Evolutionary conservation across 2,888 invertebrate species (phyloP).

Genomic region (Lasioglossum oenotherae): DNA sequence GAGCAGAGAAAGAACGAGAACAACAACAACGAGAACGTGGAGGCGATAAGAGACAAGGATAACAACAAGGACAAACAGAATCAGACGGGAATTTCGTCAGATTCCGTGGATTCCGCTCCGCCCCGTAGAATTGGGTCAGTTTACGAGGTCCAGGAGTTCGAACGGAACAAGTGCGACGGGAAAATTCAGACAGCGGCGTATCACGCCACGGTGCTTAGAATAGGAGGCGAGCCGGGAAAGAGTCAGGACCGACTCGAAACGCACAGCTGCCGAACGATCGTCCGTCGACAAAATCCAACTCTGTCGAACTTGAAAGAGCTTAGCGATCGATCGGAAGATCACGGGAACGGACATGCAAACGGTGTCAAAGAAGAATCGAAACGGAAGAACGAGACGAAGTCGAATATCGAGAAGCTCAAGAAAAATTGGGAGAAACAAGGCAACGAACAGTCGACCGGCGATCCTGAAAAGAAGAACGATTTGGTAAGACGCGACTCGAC

Average conservation of each 20-base stretch:
- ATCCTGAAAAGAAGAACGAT: conserved; percentile 30
- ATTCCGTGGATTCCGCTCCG: conserved; percentile 58
- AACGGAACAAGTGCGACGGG: not conserved
- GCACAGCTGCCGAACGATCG: too few species aligned
- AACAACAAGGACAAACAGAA: conserved; percentile 24
- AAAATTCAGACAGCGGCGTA: not conserved
- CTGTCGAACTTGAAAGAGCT: not conserved
- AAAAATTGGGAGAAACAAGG: conserved; percentile 81
- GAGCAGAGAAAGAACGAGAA: not conserved
- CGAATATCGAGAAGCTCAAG: conserved; percentile 78
- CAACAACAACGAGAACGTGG: not conserved
- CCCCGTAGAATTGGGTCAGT: conserved; percentile 57
- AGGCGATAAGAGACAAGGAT: too few species aligned
- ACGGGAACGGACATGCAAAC: not conserved
- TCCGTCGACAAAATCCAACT: not conserved
- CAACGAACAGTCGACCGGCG: conserved; percentile 28
- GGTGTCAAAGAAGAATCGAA: conserved; percentile 39
- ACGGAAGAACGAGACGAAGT: conserved; percentile 59
- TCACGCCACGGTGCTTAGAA: conserved; percentile 39
- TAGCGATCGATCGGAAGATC: not conserved
- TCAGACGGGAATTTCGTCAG: conserved; percentile 51
- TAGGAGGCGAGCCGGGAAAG: conserved; percentile 6
- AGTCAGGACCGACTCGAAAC: not conserved
- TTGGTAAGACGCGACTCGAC: not conserved
- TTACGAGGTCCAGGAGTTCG: conserved; percentile 57